A percentile compares a stretch with the other conserved stretches of the same genome.
Conservation (phyloP, 1,140 invertebrate genomes). For the Venustaconcha ellipsiformis region DNA sequence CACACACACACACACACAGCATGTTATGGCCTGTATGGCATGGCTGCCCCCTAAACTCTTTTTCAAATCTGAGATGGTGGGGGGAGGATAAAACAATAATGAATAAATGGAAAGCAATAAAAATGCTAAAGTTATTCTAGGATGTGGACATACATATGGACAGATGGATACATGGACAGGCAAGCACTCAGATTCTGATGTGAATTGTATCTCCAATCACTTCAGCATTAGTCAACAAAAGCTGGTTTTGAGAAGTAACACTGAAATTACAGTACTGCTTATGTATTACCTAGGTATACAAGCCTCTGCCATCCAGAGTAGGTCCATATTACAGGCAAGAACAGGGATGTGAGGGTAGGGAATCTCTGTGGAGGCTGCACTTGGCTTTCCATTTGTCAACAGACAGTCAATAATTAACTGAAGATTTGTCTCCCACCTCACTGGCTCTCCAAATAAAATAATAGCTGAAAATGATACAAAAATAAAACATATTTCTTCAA, state of each 20-base stretch:
- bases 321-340: conserved; percentile 69
- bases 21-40: too few species aligned
- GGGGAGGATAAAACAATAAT: too few species aligned
- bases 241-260: neutral
- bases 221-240: neutral
- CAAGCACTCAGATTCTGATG: neutral
- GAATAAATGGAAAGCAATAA: too few species aligned
- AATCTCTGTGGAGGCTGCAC: conserved; percentile 61
- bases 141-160: neutral
- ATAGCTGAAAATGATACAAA: conserved; percentile 60
- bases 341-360: conserved; percentile 76
- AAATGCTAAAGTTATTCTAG: too few species aligned
- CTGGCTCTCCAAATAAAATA: conserved; percentile 68
- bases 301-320: conserved; percentile 70
- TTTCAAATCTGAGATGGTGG: too few species aligned
- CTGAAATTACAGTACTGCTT: neutral
- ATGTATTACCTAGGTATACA: conserved; percentile 65
- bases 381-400: conserved; percentile 75
- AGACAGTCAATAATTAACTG: conserved; percentile 79
- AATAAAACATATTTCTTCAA: too few species aligned
- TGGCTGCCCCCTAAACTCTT: too few species aligned
- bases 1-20: too few species aligned
- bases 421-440: conserved; percentile 69
- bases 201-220: too few species aligned
- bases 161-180: neutral